Conservation (phyloP, 2,888 invertebrate species). For the Cactoblastis cactorum region DNA sequence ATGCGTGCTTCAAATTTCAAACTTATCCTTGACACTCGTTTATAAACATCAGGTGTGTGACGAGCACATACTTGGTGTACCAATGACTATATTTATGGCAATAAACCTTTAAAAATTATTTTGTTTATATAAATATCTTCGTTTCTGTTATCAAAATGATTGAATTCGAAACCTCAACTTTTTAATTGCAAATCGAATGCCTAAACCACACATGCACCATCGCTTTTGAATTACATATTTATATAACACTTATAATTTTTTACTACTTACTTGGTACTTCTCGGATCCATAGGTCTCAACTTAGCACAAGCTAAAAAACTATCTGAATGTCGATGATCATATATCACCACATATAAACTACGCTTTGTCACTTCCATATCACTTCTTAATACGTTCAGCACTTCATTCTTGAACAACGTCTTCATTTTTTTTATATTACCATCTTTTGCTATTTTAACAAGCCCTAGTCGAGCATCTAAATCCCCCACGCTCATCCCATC, state of each 20-base stretch:
- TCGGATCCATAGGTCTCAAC: conserved; percentile 83
- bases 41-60: too few relatives aligned
- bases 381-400: conserved; percentile 83
- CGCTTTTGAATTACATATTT: not conserved
- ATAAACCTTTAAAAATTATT: too few relatives aligned
- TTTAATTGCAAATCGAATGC: too few relatives aligned
- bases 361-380: conserved; percentile 88
- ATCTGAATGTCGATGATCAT: conserved; percentile 86
- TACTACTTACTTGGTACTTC: conserved; percentile 83
- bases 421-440: conserved; percentile 75
- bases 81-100: too few relatives aligned
- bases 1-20: not conserved
- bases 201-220: not conserved
- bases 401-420: conserved; percentile 84
- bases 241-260: not conserved
- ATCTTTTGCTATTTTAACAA: conserved; percentile 84
- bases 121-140: too few relatives aligned
- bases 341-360: conserved; percentile 88
- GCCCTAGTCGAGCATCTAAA: conserved; percentile 86
- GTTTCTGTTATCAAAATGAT: not conserved
- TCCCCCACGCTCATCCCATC: conserved; percentile 87
- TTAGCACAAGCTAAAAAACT: conserved; percentile 91
- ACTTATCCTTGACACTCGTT: too few relatives aligned
- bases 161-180: not conserved
- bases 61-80: too few relatives aligned